Base-by-base conservation (phyloP, 1,140 invertebrate species). In the Neotoxoptera formosana region DNA sequence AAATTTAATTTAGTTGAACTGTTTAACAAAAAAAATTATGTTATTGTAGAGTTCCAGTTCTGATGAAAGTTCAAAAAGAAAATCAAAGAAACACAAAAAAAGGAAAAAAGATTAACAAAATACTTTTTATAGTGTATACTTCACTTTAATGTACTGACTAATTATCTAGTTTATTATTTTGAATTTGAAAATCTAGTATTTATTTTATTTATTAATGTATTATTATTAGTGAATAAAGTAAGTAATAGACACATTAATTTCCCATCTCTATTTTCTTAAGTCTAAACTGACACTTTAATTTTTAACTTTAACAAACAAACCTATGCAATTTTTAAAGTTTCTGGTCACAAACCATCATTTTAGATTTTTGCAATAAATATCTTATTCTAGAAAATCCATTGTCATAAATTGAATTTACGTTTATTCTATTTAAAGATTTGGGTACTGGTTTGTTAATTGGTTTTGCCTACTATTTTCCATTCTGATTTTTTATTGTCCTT, bases 21-120 rank as follows among this genome's bases (percentile, higher is more conserved):
- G 7, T n/a, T 90, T 67, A 56, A n/a, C n/a, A n/a, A 30, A 90
- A 41, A 41, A 34, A 56, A 67, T 90, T 21, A n/a, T 93, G 3
- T 93, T 51, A 20, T 93, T 93, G 51, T 67, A 94, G 94, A 93
- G 88, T 89, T 93, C 91, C 8, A 86, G 48, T 93, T 86, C 91
- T 56, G 93, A 94, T 34, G 86, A 86, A 41, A 91, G 67, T 76
- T 86, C 76, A 23, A 93, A 92, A 94, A 87, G 3, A 48, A 94
- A 91, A 92, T 87, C 93, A 20, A 89, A 93, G 48, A 94, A 93
- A 93, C 89, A 93, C 23, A 91, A 93, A 21, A 93, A 93, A 91
- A 94, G 81, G 25, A 91, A 90, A 87, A 83, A 87, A 20, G 30
- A n/a, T 51, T n/a, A 87, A 48, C 17, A 34, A 87, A 48, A 87